Evolutionary conservation across 2,888 invertebrate genomes (phyloP).

Genomic region (Dryobotodes eremita): DNA sequence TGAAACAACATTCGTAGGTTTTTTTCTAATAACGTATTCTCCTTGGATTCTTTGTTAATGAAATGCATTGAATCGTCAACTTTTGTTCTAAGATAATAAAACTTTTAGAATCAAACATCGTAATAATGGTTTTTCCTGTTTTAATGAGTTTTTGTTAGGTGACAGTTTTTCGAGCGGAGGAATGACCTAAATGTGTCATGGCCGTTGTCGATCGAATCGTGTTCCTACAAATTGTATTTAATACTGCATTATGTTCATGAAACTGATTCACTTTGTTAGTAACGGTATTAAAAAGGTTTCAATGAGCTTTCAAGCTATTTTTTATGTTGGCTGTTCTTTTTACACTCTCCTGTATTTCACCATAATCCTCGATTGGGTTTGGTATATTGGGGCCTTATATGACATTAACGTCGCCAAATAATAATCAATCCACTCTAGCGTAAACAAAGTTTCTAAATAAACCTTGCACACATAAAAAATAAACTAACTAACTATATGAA

Average conservation of each 20-base stretch:
- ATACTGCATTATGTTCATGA: neutral
- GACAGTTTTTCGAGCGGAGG: slow-evolving; percentile 23
- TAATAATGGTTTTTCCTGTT: slow-evolving; percentile 65
- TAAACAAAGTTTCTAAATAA: neutral
- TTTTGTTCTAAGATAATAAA: slow-evolving; percentile 68
- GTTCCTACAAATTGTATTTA: neutral
- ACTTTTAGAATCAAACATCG: slow-evolving; percentile 66
- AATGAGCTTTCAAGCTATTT: neutral
- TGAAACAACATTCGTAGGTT: slow-evolving; percentile 27
- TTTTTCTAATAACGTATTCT: slow-evolving; percentile 62
- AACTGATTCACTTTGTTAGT: neutral
- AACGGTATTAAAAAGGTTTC: neutral
- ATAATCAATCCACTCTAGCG: neutral
- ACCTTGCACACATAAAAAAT: neutral
- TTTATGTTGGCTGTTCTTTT: neutral
- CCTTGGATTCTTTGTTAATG: slow-evolving; percentile 64
- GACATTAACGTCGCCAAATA: neutral
- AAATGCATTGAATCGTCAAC: slow-evolving; percentile 68
- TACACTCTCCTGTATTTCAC: neutral
- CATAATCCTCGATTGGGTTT: neutral
- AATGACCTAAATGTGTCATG: slow-evolving; percentile 7
- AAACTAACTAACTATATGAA: neutral
- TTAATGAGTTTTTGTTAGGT: slow-evolving; percentile 67
- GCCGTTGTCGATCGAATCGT: slow-evolving; percentile 1
- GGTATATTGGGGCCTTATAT: neutral